Evolutionary conservation across 1,140 invertebrate species (phyloP), one percentile per base, ranked within the genome.

Genomic region (Phthorimaea operculella): DNA sequence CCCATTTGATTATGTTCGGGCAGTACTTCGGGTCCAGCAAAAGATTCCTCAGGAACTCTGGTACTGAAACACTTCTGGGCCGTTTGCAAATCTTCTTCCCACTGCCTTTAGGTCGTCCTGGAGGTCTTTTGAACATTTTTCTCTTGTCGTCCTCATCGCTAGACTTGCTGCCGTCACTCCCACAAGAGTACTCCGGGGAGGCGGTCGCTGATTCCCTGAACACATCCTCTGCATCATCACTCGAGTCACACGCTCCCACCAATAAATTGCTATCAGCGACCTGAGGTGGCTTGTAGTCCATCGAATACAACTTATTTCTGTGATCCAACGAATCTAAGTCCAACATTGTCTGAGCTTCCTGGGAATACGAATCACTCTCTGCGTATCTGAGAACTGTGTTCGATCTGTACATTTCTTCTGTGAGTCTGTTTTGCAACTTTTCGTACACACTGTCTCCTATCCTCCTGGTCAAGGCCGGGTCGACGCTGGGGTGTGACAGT

Each of bases 1-100:
- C 95, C 95, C 95, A 97, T 72, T 93, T 92, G 58, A 96, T 93
- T 44, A 94, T 87, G 55, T 89, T 90, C 3, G 94, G 94, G 80
- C 93, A 94, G 36, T 92, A 93, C 55, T 89, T 87, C 14, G 90
- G 88, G 68, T 94, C 90, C 44, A 92, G 88, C 14, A 96, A 80
- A 10, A 95, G 86, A 75, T 95, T 92, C 60, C 93, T 87, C 56
- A 96, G 91, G 74, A 95, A 96, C 78, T 96, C 93, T 89, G 85
- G 85, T 8, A 87, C 83, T 34, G 83, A 86, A 87, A 95, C 65
- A 93, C 84, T 82, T 89, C 90, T 63, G 87, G 91, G 68, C 87
- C 91, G 77, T 87, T 90, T 80, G 86, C 87, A 58, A 83, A 89
- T 88, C 65, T 70, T 80, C 76, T 86, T 63, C 63, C 88, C 70